Percentiles rank a stretch among this genome's conserved stretches.
Evolutionary conservation across 2,113 vertebrate species (phyloP).

Genomic region (Austrofundulus limnaeus): DNA sequence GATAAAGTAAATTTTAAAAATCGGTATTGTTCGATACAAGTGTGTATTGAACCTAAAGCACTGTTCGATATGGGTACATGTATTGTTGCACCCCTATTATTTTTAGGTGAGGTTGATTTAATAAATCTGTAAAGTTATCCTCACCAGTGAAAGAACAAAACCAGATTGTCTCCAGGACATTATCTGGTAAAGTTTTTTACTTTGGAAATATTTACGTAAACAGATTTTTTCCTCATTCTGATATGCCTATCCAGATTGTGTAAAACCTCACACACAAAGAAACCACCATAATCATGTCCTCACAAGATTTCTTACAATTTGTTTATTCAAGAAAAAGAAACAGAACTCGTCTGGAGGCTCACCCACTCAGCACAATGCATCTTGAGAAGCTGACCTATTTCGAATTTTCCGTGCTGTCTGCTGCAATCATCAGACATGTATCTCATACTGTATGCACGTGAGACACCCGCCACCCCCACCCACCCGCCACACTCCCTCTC

Average conservation of each 20-base stretch:
- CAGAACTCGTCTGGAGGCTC: constrained; percentile 52
- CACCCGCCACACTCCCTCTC: not conserved
- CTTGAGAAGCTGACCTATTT: constrained; percentile 78
- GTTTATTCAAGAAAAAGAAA: constrained; percentile 44
- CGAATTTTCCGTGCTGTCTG: constrained; percentile 74
- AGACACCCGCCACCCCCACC: constrained; percentile 41
- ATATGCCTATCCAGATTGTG: constrained; percentile 31
- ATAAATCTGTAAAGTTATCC: not conserved
- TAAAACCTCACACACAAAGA: constrained; percentile 24
- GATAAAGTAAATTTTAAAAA: too few relatives aligned
- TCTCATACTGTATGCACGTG: constrained; percentile 56
- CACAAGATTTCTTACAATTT: constrained; percentile 49
- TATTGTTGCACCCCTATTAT: too few relatives aligned
- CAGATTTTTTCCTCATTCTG: constrained; percentile 9
- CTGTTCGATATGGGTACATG: too few relatives aligned
- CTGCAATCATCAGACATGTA: constrained; percentile 71
- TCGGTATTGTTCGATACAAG: too few relatives aligned
- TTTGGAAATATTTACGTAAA: not conserved
- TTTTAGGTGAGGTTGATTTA: constrained; percentile 4
- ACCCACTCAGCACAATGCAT: constrained; percentile 60
- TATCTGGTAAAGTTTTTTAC: not conserved
- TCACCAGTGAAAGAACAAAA: not conserved
- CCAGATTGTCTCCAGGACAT: not conserved
- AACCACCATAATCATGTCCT: constrained; percentile 49
- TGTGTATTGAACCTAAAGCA: too few relatives aligned